Conservation (phyloP, 2,888 invertebrate species). For the Morpho helenor region DNA sequence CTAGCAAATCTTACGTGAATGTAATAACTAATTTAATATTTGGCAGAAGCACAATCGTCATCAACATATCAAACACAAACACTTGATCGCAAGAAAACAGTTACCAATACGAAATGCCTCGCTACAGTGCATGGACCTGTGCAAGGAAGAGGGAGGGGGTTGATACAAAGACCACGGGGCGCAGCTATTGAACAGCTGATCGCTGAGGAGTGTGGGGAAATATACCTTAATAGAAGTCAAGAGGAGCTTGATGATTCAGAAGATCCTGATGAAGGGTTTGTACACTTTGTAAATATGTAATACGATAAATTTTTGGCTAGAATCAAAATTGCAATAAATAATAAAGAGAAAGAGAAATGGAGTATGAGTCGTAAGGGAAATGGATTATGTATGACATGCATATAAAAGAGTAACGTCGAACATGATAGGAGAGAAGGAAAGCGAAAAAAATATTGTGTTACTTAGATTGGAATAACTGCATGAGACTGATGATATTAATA, state of each 20-base stretch:
- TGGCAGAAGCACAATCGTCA: slow-evolving; percentile 67
- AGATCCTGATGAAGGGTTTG: slow-evolving; percentile 76
- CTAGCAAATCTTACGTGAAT: background rate
- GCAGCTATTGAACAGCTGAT: slow-evolving; percentile 67
- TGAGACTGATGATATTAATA: no score
- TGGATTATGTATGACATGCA: no score
- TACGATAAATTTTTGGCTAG: no score
- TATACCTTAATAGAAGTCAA: slow-evolving; percentile 62
- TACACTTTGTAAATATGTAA: background rate
- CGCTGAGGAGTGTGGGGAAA: slow-evolving; percentile 67
- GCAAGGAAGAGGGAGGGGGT: slow-evolving; percentile 49
- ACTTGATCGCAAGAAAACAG: slow-evolving; percentile 56
- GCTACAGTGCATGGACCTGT: slow-evolving; percentile 64
- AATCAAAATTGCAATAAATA: no score
- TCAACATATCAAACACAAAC: slow-evolving; percentile 73
- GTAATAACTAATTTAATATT: background rate
- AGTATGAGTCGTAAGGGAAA: no score
- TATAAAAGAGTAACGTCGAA: no score
- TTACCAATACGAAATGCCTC: slow-evolving; percentile 53
- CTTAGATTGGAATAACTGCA: no score
- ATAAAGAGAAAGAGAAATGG: no score
- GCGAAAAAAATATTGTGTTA: no score
- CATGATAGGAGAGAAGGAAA: no score
- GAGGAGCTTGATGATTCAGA: slow-evolving; percentile 81
- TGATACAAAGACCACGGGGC: slow-evolving; percentile 60